A percentile compares a stretch with the other conserved stretches of the same genome.
Evolutionary conservation across 2,797 vertebrate species (phyloP).

Genomic region (Pipistrellus kuhlii): DNA sequence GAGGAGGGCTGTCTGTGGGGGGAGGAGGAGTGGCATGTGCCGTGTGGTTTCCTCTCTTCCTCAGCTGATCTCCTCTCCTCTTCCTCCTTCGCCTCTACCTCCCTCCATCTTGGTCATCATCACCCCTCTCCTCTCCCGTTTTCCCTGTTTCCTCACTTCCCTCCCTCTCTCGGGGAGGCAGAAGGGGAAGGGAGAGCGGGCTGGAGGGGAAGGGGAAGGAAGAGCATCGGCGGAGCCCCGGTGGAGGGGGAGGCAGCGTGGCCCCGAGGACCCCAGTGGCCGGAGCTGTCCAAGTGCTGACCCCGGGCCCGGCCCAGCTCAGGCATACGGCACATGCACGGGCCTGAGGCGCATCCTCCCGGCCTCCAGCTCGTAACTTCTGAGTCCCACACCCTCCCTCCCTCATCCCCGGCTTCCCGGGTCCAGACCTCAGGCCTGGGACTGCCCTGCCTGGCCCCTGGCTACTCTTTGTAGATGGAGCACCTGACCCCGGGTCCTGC

Average conservation of each 20-base stretch:
- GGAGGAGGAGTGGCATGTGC: background rate
- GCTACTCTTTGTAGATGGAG: background rate
- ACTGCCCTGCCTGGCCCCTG: background rate
- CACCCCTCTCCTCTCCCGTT: conserved; percentile 14
- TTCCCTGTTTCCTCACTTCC: conserved; percentile 13
- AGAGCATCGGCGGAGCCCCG: background rate
- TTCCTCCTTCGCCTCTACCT: conserved; percentile 1
- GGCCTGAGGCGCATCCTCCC: background rate
- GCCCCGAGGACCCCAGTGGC: background rate
- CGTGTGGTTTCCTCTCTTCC: background rate
- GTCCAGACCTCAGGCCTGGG: background rate
- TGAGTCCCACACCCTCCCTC: background rate
- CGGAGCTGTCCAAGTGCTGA: conserved; percentile 34
- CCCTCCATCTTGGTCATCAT: conserved; percentile 48
- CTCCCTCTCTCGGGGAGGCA: background rate
- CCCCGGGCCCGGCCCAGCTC: background rate
- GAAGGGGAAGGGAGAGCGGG: background rate
- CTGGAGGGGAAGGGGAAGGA: background rate
- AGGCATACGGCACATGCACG: background rate
- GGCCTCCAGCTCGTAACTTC: conserved; percentile 20
- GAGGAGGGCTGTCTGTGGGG: background rate
- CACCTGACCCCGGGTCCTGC: background rate
- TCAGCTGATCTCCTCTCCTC: background rate
- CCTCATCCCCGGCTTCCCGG: background rate
- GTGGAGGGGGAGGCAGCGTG: background rate